A percentile compares a stretch with the other conserved stretches of the same genome.
phyloP scores from a whole-genome alignment of 2,888 invertebrate genomes.

The Leucoma salicis region DNA sequence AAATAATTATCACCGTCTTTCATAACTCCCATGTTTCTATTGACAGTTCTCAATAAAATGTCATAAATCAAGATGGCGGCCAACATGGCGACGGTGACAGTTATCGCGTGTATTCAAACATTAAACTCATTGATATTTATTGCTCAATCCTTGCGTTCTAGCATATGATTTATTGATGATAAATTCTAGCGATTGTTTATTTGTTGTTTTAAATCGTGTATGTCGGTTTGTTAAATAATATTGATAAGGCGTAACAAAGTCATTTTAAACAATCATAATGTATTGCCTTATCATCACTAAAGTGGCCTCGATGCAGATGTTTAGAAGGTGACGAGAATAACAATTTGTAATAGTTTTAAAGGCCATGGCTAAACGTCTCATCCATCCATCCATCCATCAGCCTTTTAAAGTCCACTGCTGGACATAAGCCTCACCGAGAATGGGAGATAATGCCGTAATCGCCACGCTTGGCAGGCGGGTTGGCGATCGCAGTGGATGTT shows the following conservation, averaged over 20 bases:
- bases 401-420: no score
- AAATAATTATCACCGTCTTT: conserved; percentile 33
- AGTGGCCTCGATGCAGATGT: no score
- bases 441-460: no score
- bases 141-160: conserved; percentile 72
- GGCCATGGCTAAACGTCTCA: no score
- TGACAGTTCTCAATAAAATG: conserved; percentile 66
- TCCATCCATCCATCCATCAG: no score
- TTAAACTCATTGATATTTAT: conserved; percentile 81
- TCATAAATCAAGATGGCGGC: conserved; percentile 76
- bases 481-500: no score
- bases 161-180: conserved; percentile 73
- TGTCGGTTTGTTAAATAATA: conserved; percentile 28
- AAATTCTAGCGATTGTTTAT: conserved; percentile 70
- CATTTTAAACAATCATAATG: background rate
- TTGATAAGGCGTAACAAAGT: background rate
- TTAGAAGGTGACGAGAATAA: no score
- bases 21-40: conserved; percentile 50
- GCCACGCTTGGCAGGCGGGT: no score
- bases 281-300: no score
- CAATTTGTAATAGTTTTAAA: no score
- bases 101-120: conserved; percentile 77
- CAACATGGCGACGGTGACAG: conserved; percentile 78
- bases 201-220: conserved; percentile 44
- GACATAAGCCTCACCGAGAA: no score